Percentiles rank a stretch among this genome's conserved stretches.
phyloP scores from a whole-genome alignment of 2,888 invertebrate genomes.

The Octonoba sinensis region DNA sequence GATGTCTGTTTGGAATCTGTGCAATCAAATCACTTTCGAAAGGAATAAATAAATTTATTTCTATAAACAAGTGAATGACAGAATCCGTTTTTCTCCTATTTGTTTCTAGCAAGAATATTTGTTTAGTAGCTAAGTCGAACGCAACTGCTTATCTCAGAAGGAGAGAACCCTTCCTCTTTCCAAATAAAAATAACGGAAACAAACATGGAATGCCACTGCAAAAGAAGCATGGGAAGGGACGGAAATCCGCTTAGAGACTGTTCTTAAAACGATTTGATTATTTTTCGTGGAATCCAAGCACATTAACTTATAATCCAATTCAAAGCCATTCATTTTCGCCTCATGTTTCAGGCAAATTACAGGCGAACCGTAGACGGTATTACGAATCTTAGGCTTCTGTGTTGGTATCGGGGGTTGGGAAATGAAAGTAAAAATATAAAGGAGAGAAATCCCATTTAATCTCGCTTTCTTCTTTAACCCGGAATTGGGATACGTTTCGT shows the following conservation, averaged over 20 bases:
- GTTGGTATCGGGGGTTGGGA: no score
- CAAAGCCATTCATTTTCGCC: conserved; percentile 33
- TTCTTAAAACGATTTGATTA: conserved; percentile 53
- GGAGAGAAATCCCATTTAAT: conserved; percentile 37
- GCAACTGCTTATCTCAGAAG: no score
- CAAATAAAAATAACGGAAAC: conserved; percentile 16
- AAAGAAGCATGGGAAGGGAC: not conserved
- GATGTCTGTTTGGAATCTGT: no score
- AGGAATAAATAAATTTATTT: no score
- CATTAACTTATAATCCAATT: conserved; percentile 59
- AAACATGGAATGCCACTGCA: conserved; percentile 5
- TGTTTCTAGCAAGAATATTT: conserved; percentile 40
- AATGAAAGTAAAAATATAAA: conserved; percentile 7
- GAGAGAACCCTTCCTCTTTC: no score
- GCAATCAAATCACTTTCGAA: no score
- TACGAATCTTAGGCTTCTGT: no score
- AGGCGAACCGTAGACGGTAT: not conserved
- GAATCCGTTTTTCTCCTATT: conserved; percentile 4
- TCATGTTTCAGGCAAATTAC: conserved; percentile 22
- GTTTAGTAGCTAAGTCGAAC: conserved; percentile 36
- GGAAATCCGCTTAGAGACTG: conserved; percentile 29
- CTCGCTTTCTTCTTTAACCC: conserved; percentile 20
- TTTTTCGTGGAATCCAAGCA: conserved; percentile 29
- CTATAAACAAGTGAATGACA: no score
- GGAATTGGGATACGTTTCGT: not conserved